Percentiles rank a stretch among this genome's conserved stretches.
These are phyloP conservation scores for Acanthurus lineatus DNA, from an alignment of 2,797 vertebrate species.

Conservation along the genomic window DNA sequence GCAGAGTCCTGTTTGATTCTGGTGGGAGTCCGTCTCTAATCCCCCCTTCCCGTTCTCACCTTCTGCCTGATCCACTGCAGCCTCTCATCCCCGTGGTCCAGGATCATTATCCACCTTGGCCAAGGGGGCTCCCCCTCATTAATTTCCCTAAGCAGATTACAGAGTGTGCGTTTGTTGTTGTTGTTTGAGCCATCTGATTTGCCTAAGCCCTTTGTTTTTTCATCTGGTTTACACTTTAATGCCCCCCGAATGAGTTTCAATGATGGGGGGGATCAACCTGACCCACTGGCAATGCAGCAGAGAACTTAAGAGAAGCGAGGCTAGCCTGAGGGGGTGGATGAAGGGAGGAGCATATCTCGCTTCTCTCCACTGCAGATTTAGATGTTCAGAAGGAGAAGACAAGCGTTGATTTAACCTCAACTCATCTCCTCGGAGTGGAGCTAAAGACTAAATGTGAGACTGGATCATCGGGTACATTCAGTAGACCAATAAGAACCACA, in stretches of 20 bases:
- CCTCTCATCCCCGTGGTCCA: slow-evolving; percentile 89
- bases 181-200: slow-evolving; percentile 99
- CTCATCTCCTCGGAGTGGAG: slow-evolving; percentile 73
- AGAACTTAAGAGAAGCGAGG: slow-evolving; percentile 79
- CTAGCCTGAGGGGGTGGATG: slow-evolving; percentile 74
- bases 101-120: slow-evolving; percentile 88
- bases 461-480: slow-evolving; percentile 63
- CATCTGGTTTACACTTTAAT: slow-evolving; percentile 99
- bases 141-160: slow-evolving; percentile 99
- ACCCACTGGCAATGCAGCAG: slow-evolving; percentile 87
- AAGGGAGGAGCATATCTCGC: slow-evolving; percentile 74
- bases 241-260: slow-evolving; percentile 96
- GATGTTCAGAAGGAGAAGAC: slow-evolving; percentile 75
- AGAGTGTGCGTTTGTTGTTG: slow-evolving; percentile 96
- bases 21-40: slow-evolving; percentile 92
- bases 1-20: slow-evolving; percentile 93
- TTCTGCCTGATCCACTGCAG: slow-evolving; percentile 94
- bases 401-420: slow-evolving; percentile 79
- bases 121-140: slow-evolving; percentile 90
- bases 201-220: slow-evolving; percentile 99
- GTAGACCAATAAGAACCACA: slow-evolving; percentile 51
- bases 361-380: slow-evolving; percentile 70
- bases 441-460: slow-evolving; percentile 71
- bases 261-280: slow-evolving; percentile 92
- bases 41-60: slow-evolving; percentile 93